Conservation (phyloP, 2,113 vertebrate species). For the Lynx canadensis region DNA sequence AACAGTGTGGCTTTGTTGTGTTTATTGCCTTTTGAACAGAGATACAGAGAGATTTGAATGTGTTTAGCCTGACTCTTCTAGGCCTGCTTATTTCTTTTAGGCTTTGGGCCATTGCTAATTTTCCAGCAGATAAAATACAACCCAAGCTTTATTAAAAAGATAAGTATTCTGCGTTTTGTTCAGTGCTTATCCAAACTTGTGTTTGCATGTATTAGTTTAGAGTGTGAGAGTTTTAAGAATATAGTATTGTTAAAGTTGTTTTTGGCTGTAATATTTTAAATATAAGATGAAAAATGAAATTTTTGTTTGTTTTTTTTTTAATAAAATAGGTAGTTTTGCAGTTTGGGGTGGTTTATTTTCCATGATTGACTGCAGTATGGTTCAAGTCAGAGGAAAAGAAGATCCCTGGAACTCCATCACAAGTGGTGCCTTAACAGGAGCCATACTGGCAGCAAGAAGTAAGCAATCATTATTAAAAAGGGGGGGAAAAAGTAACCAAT, state of each 20-base stretch:
- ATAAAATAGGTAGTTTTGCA: constrained; percentile 93
- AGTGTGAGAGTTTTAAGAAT: neutral
- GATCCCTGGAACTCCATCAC: constrained; percentile 99
- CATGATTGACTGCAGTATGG: constrained; percentile 97
- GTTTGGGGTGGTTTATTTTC: constrained; percentile 98
- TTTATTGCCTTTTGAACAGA: neutral
- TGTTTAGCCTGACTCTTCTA: neutral
- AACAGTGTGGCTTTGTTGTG: neutral
- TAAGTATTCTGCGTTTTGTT: neutral
- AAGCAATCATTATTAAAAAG: constrained; percentile 75
- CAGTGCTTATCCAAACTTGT: neutral
- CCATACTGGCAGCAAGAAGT: constrained; percentile 97
- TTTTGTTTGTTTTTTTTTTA: neutral
- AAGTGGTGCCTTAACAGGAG: constrained; percentile 96
- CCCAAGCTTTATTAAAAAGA: neutral
- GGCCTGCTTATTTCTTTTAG: neutral
- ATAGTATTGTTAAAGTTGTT: neutral
- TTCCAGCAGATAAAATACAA: neutral
- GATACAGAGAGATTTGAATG: neutral
- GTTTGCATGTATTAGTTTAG: neutral
- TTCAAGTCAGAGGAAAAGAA: constrained; percentile 95
- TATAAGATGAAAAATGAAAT: neutral
- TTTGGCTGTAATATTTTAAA: neutral
- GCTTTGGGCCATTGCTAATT: neutral
- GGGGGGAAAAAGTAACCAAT: constrained; percentile 90